These are phyloP conservation scores for Cephalopachus bancanus DNA, from an alignment of 2,797 vertebrate species.

Conservation along the genomic window DNA sequence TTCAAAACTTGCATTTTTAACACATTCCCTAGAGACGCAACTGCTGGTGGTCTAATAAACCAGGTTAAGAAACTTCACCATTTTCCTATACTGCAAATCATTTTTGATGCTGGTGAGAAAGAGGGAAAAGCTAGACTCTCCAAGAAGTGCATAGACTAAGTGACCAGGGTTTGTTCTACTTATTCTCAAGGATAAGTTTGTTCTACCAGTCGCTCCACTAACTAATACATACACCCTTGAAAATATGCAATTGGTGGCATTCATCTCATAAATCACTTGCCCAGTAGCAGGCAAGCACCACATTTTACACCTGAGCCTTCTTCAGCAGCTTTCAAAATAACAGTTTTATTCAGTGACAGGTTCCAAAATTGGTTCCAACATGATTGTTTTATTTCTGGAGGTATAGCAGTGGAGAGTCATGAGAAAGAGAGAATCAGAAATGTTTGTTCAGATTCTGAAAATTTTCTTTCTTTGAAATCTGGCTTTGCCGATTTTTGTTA, in stretches of 20 bases:
- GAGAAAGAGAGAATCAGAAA: not conserved
- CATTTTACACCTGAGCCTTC: not conserved
- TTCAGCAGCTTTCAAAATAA: slow-evolving; percentile 27
- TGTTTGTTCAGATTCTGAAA: not conserved
- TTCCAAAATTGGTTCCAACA: not conserved
- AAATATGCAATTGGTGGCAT: not conserved
- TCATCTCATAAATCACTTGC: slow-evolving; percentile 34
- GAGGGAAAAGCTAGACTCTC: not conserved
- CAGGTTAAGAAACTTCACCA: not conserved
- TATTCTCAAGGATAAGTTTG: not conserved
- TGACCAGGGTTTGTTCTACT: not conserved
- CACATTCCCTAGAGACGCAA: not conserved
- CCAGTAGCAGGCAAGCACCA: not conserved
- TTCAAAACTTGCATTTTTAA: not conserved
- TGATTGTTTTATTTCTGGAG: not conserved
- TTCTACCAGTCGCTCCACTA: not conserved
- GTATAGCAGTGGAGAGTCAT: not conserved
- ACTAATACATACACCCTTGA: not conserved
- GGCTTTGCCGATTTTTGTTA: not conserved
- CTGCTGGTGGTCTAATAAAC: not conserved
- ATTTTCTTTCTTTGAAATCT: not conserved
- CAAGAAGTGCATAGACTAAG: not conserved
- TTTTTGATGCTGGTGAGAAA: not conserved
- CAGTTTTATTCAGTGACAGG: slow-evolving; percentile 22
- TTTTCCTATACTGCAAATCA: not conserved